Base-by-base conservation (phyloP, 2,113 vertebrate genomes). In the Trochalopteron elliotii region DNA sequence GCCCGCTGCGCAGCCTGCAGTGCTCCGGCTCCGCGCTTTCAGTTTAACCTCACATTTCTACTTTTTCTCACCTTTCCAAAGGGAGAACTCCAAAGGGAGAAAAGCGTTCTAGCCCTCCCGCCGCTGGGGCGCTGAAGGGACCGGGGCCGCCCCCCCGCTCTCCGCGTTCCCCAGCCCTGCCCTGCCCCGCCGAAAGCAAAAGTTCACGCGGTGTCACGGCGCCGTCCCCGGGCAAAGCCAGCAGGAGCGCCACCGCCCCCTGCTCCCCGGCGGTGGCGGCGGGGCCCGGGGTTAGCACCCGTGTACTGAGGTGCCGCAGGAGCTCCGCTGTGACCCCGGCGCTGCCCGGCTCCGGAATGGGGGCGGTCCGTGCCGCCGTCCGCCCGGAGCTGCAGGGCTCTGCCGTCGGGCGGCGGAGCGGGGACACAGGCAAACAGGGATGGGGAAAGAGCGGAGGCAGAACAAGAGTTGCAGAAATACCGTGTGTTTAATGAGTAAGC, bases 401-500 rank as follows among this genome's bases (percentile, higher is more conserved):
- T 79, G 72, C 81, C 39, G 37, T 93, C 81, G 35, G 68, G 81
- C 63, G 59, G 68, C 22, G 52, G 42, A 74, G 63, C 39, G 53
- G 23, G n/a, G 33, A 11, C 60, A 52, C 71, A 65, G 77, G 52
- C 91, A 68, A 72, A 77, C 77, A 42, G 90, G 67, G 84, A 84
- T 90, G 94, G 84, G 87, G 92, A 89, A 95, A 89, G 78, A 95
- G 69, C 35, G 23, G 65, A 50, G 93, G 39, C 65, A 82, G 94
- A 80, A 60, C 92, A 90, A 87, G 96, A 78, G 82, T 93, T 95
- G 90, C 75, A 76, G 10, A 82, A 93, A 83, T 60, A 37, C 57
- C 25, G 40, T 22, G 78, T 37, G 92, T 90, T 97, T 96, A 95
- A 95, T 94, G 60, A 95, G 70, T 95, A 94, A 95, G 88, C 92